Conservation (phyloP, 2,797 vertebrate species). For the Hapalemur alaotrensis region DNA sequence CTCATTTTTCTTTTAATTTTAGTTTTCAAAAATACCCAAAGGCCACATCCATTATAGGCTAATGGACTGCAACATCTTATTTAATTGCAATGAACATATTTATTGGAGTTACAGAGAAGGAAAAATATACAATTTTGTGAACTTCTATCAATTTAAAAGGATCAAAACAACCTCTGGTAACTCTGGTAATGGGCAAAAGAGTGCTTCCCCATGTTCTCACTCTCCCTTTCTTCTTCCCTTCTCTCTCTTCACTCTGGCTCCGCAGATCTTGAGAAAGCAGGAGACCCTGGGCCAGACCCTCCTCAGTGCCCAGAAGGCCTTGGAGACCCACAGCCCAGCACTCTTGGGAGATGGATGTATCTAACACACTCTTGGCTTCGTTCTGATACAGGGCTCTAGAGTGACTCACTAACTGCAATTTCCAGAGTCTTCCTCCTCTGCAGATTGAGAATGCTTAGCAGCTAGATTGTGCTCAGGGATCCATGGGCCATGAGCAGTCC, state of each 20-base stretch:
- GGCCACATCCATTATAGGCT: constrained; percentile 65
- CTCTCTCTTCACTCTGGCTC: neutral
- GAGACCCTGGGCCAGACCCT: neutral
- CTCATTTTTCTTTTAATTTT: constrained; percentile 75
- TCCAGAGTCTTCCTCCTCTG: neutral
- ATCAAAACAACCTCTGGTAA: neutral
- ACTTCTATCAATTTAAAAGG: constrained; percentile 41
- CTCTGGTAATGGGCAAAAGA: neutral
- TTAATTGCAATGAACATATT: constrained; percentile 71
- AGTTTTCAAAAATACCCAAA: constrained; percentile 74
- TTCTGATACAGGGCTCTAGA: neutral
- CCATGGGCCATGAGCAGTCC: neutral
- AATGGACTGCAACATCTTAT: constrained; percentile 76
- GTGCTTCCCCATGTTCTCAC: neutral
- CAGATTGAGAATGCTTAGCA: neutral
- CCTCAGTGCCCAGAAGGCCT: neutral
- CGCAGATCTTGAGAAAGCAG: neutral
- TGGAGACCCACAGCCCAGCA: neutral
- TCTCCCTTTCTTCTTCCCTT: too few relatives aligned
- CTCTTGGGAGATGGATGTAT: neutral
- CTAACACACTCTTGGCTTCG: neutral
- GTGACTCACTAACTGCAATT: neutral
- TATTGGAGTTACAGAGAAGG: constrained; percentile 54
- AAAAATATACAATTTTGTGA: constrained; percentile 46
- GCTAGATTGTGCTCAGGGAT: too few relatives aligned